Evolutionary conservation across 2,888 invertebrate species (phyloP).

Genomic region (Drosophila macrospina): DNA sequence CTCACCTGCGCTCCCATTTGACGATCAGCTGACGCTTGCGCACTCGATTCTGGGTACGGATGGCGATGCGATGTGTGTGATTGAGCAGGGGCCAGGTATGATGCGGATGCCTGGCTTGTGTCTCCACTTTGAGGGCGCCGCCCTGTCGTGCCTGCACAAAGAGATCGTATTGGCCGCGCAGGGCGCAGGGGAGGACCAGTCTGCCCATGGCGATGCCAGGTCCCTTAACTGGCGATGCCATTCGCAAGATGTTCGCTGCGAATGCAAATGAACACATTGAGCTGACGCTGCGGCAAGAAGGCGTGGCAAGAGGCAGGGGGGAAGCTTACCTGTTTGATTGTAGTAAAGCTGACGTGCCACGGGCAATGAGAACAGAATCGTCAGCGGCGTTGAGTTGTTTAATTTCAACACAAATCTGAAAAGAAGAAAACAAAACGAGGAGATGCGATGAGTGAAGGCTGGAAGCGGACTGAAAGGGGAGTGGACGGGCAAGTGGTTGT

Average conservation of each 20-base stretch:
- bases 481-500: neutral
- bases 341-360: slow-evolving; percentile 84
- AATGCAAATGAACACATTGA: slow-evolving; percentile 21
- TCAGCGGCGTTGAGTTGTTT: slow-evolving; percentile 83
- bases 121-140: slow-evolving; percentile 83
- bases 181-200: slow-evolving; percentile 83
- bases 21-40: slow-evolving; percentile 85
- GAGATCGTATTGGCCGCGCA: slow-evolving; percentile 84
- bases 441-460: slow-evolving; percentile 18
- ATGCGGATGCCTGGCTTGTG: slow-evolving; percentile 82
- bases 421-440: slow-evolving; percentile 32
- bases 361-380: slow-evolving; percentile 83
- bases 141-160: slow-evolving; percentile 82
- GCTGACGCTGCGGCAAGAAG: neutral
- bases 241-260: slow-evolving; percentile 82
- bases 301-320: neutral
- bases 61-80: slow-evolving; percentile 82
- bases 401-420: slow-evolving; percentile 83
- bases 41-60: slow-evolving; percentile 85
- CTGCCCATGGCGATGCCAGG: slow-evolving; percentile 48
- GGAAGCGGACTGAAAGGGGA: slow-evolving; percentile 7
- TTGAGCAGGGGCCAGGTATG: slow-evolving; percentile 84
- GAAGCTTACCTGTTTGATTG: slow-evolving; percentile 84
- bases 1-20: slow-evolving; percentile 83
- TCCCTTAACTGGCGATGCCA: slow-evolving; percentile 58